These are phyloP conservation scores for Aphelocoma californica DNA, from an alignment of 2,797 vertebrate genomes.

Conservation along the genomic window DNA sequence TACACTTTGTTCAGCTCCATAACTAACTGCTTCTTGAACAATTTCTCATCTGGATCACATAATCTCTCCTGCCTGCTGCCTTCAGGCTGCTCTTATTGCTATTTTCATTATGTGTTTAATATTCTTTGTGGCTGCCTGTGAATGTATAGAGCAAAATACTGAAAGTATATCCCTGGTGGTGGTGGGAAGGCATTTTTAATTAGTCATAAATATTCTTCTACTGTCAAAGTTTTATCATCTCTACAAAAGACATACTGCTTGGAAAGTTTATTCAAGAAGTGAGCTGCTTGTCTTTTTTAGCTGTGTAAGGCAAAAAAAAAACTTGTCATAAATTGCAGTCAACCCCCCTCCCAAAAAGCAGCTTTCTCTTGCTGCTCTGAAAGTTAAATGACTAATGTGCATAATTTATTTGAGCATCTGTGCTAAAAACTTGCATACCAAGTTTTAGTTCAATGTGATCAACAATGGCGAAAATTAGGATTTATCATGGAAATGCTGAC, in stretches of 20 bases:
- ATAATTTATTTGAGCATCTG: conserved; percentile 77
- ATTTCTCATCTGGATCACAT: neutral
- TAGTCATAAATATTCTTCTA: neutral
- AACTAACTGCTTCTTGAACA: neutral
- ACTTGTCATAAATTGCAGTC: conserved; percentile 44
- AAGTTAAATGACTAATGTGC: conserved; percentile 74
- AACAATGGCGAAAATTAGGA: conserved; percentile 75
- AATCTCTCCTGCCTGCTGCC: neutral
- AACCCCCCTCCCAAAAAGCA: conserved; percentile 2
- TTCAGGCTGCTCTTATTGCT: neutral
- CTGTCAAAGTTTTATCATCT: neutral
- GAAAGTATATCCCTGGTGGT: neutral
- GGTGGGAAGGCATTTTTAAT: neutral
- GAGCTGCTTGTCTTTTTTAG: conserved; percentile 60
- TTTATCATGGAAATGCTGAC: conserved; percentile 75
- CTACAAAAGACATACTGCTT: neutral
- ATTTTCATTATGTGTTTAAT: neutral
- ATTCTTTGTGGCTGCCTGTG: neutral
- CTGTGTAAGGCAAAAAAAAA: conserved; percentile 53
- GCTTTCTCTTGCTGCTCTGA: conserved; percentile 59
- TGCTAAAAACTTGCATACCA: conserved; percentile 74
- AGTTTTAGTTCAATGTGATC: conserved; percentile 72
- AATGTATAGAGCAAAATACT: neutral
- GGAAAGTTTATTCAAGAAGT: conserved; percentile 42
- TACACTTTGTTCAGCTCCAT: neutral